Evolutionary conservation across 2,113 vertebrate species (phyloP).

Genomic region (Tragelaphus scriptus): DNA sequence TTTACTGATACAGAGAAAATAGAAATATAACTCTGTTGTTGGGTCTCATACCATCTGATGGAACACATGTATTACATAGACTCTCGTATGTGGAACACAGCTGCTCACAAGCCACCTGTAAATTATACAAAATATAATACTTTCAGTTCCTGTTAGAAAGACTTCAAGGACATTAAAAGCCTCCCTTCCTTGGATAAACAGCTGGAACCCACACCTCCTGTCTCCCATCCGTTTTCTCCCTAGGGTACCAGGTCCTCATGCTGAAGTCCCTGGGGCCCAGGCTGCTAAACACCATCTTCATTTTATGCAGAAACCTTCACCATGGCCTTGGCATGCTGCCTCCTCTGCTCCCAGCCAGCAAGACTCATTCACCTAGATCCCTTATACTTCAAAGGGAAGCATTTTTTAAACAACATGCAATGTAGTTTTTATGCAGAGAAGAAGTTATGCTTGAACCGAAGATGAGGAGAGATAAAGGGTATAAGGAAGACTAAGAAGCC

Average conservation of each 20-base stretch:
- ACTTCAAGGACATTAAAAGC: background rate
- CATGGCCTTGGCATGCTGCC: background rate
- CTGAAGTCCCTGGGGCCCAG: background rate
- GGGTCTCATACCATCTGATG: background rate
- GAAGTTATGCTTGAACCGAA: background rate
- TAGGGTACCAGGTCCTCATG: background rate
- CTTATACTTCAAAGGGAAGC: background rate
- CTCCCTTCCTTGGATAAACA: background rate
- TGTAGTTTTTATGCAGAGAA: background rate
- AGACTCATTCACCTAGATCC: background rate
- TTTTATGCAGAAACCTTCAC: background rate
- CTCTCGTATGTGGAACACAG: background rate
- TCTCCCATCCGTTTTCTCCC: background rate
- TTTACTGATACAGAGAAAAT: background rate
- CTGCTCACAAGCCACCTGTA: background rate
- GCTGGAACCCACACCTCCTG: background rate
- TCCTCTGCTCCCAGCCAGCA: background rate
- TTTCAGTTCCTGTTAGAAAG: background rate
- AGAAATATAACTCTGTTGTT: background rate
- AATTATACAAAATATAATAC: background rate
- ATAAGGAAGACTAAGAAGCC: background rate
- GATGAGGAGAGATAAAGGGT: background rate
- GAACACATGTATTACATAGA: background rate
- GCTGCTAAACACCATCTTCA: background rate
- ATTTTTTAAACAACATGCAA: background rate